phyloP scores from a whole-genome alignment of 2,888 invertebrate genomes.

The Lithophane socia region DNA sequence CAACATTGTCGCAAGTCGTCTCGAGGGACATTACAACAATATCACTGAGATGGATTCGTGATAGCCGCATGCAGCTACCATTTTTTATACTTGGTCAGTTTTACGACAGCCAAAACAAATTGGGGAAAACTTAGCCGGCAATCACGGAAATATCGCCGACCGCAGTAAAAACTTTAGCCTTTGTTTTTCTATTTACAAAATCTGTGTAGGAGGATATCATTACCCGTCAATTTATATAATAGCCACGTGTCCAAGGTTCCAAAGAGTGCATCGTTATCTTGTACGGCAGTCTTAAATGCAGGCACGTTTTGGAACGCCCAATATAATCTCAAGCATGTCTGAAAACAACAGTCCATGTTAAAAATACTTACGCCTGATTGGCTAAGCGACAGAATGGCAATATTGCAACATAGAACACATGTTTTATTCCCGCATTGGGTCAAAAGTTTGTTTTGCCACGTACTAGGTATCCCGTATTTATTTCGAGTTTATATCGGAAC shows the following conservation, averaged over 20 bases:
- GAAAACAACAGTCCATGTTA: conserved; percentile 60
- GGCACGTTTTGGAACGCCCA: conserved; percentile 95
- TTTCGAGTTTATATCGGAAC: not conserved
- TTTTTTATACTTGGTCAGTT: not conserved
- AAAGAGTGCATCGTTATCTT: conserved; percentile 93
- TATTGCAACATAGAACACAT: not conserved
- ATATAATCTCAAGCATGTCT: conserved; percentile 94
- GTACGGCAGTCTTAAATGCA: conserved; percentile 92
- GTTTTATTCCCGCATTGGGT: not conserved
- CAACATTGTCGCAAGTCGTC: not conserved
- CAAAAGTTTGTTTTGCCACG: not conserved
- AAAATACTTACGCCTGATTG: not conserved
- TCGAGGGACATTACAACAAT: not conserved
- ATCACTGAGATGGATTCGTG: not conserved
- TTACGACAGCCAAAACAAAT: not conserved
- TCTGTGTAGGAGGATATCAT: conserved; percentile 59
- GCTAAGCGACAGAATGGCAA: conserved; percentile 14
- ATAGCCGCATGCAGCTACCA: not conserved
- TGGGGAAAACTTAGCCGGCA: not conserved
- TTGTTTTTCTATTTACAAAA: conserved; percentile 13
- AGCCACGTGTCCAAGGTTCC: conserved; percentile 98
- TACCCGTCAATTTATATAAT: conserved; percentile 94
- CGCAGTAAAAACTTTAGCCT: not conserved
- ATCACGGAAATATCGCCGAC: not conserved
- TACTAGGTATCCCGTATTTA: not conserved